Evolutionary conservation across 1,140 invertebrate species (phyloP).

Genomic region (Plectus sambesii): DNA sequence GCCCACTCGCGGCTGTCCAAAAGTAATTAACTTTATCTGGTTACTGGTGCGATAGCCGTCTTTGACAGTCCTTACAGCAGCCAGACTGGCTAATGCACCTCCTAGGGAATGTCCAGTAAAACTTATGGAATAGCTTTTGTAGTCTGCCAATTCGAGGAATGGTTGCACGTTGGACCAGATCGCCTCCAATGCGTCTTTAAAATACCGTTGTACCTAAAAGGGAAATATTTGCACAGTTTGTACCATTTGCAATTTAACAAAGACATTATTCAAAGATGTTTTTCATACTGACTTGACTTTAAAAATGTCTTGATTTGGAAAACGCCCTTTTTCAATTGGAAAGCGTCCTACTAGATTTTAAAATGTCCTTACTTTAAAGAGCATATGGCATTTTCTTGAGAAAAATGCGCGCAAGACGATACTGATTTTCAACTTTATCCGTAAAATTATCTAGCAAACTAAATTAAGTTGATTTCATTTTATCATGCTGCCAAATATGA

Average conservation of each 20-base stretch:
- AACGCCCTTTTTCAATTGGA: no score
- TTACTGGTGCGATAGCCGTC: slow-evolving; percentile 11
- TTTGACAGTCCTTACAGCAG: slow-evolving; percentile 21
- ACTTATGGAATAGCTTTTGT: slow-evolving; percentile 23
- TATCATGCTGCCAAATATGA: no score
- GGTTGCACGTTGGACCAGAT: slow-evolving; percentile 20
- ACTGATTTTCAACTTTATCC: no score
- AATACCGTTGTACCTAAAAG: slow-evolving; percentile 32
- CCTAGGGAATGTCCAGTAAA: slow-evolving; percentile 34
- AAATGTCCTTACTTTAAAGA: no score
- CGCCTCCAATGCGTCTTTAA: slow-evolving; percentile 21
- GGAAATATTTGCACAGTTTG: not conserved
- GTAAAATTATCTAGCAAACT: not conserved
- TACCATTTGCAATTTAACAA: no score
- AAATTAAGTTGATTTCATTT: no score
- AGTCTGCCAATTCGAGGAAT: slow-evolving; percentile 16
- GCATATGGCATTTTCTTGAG: no score
- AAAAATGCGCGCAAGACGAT: no score
- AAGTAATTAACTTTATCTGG: slow-evolving; percentile 26
- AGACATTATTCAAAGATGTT: no score
- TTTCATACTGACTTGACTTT: no score
- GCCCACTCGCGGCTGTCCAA: slow-evolving; percentile 30
- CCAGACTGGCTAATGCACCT: slow-evolving; percentile 29
- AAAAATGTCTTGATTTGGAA: no score
- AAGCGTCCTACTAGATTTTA: no score